These are phyloP conservation scores for Monomorium pharaonis DNA, from an alignment of 1,140 invertebrate species.

Conservation along the genomic window DNA sequence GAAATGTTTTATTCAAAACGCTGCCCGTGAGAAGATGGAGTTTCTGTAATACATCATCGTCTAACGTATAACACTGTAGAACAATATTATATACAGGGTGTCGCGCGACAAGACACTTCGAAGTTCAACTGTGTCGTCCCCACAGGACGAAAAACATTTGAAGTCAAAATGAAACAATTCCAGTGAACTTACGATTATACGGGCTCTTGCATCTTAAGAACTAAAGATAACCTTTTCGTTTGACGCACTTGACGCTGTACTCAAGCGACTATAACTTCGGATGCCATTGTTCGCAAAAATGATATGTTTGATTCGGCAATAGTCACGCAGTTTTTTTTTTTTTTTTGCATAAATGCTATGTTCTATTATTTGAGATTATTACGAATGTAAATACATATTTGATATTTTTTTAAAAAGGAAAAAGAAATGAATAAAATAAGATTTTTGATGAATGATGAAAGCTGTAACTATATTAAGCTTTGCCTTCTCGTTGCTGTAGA, in stretches of 20 bases:
- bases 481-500: too few relatives aligned
- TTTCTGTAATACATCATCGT: constrained; percentile 57
- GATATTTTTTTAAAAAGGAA: too few relatives aligned
- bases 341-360: too few relatives aligned
- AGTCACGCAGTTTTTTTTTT: too few relatives aligned
- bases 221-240: background rate
- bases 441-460: too few relatives aligned
- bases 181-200: background rate
- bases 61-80: constrained; percentile 14
- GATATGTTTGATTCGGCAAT: too few relatives aligned
- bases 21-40: constrained; percentile 16
- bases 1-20: constrained; percentile 52
- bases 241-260: background rate
- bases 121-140: background rate
- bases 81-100: constrained; percentile 26
- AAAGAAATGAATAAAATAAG: too few relatives aligned
- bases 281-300: too few relatives aligned
- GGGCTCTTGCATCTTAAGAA: background rate
- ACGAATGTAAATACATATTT: too few relatives aligned
- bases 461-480: too few relatives aligned
- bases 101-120: constrained; percentile 9
- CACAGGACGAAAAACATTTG: background rate
- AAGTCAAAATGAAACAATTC: background rate
- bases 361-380: too few relatives aligned
- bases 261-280: too few relatives aligned